Percentiles rank a stretch among this genome's conserved stretches.
These are phyloP conservation scores for Hydraecia micacea DNA, from an alignment of 2,888 invertebrate genomes.

Conservation along the genomic window DNA sequence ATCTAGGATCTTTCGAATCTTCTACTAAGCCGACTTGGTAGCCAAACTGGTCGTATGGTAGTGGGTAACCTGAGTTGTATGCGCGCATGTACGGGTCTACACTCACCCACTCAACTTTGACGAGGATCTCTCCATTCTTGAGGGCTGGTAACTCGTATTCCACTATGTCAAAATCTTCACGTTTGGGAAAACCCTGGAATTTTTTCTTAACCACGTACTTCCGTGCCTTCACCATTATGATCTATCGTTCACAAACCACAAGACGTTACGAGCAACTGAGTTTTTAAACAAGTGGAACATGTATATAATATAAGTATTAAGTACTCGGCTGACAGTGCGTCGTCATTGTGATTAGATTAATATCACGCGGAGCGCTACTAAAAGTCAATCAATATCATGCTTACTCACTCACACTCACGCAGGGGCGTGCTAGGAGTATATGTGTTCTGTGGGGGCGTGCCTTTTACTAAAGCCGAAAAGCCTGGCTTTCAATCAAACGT, in stretches of 20 bases:
- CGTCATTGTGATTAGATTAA: conserved; percentile 22
- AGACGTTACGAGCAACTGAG: conserved; percentile 41
- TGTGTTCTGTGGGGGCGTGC: too few species aligned
- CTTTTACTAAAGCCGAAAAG: too few species aligned
- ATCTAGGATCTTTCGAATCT: conserved; percentile 91
- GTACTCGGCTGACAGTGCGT: conserved; percentile 20
- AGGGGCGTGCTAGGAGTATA: too few species aligned
- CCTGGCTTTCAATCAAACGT: too few species aligned
- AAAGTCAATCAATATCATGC: conserved; percentile 40
- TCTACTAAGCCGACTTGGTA: conserved; percentile 84
- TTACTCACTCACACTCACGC: conserved; percentile 28
- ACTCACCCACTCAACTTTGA: conserved; percentile 76
- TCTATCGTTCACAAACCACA: conserved; percentile 11
- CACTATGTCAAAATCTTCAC: conserved; percentile 89
- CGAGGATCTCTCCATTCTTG: conserved; percentile 78
- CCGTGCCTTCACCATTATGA: conserved; percentile 86
- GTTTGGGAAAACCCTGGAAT: conserved; percentile 90
- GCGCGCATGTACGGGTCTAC: conserved; percentile 74
- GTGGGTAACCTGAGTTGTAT: conserved; percentile 59
- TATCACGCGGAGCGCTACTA: conserved; percentile 40
- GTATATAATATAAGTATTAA: too few species aligned
- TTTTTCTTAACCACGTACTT: conserved; percentile 82
- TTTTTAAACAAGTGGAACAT: conserved; percentile 28
- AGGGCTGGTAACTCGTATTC: conserved; percentile 88
- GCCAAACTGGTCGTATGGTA: conserved; percentile 78